Conservation (phyloP, 2,888 invertebrate genomes). For the Balanococcus diminutus region DNA sequence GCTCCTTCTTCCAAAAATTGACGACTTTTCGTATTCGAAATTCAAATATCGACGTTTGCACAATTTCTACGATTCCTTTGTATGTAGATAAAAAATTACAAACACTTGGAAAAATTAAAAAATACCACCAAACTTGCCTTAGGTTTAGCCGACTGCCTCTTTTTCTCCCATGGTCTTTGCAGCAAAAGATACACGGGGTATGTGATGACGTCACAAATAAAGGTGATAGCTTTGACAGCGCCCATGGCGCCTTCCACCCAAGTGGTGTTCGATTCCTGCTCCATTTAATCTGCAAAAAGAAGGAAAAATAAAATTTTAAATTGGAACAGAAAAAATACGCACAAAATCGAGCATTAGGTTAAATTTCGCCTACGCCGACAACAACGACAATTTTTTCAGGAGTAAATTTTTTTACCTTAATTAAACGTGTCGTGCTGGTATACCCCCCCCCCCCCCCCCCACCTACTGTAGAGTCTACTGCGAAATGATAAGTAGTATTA, state of each 20-base stretch:
- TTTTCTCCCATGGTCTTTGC: conserved; percentile 86
- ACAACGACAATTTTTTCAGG: neutral
- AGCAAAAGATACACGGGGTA: conserved; percentile 87
- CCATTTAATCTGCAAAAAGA: conserved; percentile 47
- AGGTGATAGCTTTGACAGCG: conserved; percentile 79
- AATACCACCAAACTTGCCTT: conserved; percentile 68
- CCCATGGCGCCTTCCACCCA: conserved; percentile 73
- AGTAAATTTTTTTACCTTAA: neutral
- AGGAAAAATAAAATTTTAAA: neutral
- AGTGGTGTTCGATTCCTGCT: conserved; percentile 34
- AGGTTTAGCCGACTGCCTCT: conserved; percentile 75
- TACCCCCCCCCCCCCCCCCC: neutral
- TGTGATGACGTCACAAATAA: conserved; percentile 88
- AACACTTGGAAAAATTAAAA: no score
- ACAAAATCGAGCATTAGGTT: neutral
- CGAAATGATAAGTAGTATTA: neutral
- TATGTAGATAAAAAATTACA: no score
- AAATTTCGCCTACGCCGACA: neutral
- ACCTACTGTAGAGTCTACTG: neutral
- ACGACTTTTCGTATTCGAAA: no score
- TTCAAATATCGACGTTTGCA: no score
- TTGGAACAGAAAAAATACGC: neutral
- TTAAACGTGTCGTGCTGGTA: neutral
- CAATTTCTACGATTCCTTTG: no score
- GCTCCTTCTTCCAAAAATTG: no score